phyloP scores from a whole-genome alignment of 1,140 invertebrate species.

The Ceratitis capitata region DNA sequence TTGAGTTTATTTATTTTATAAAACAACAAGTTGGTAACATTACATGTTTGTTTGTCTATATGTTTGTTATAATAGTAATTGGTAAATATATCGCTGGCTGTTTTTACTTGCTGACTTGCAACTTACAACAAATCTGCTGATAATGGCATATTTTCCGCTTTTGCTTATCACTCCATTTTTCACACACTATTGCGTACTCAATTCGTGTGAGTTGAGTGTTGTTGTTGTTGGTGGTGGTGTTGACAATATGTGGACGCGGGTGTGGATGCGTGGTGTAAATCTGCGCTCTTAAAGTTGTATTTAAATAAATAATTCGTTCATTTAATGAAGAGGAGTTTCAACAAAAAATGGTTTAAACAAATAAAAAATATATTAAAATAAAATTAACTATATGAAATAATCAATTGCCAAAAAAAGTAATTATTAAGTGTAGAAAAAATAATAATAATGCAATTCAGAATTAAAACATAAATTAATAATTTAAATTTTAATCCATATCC shows the following conservation, averaged over 20 bases:
- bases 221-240: background rate
- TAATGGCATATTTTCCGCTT: background rate
- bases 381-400: too few relatives aligned
- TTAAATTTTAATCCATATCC: too few relatives aligned
- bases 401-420: too few relatives aligned
- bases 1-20: constrained; percentile 19
- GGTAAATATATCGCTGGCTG: background rate
- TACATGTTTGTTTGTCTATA: background rate
- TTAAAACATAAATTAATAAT: too few relatives aligned
- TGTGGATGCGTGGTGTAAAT: too few relatives aligned
- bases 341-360: too few relatives aligned
- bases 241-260: background rate
- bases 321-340: too few relatives aligned
- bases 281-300: too few relatives aligned
- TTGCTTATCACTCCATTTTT: background rate
- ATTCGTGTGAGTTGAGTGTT: background rate
- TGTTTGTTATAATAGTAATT: background rate
- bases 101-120: background rate
- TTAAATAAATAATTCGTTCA: too few relatives aligned
- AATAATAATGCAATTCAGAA: too few relatives aligned
- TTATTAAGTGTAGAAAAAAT: too few relatives aligned
- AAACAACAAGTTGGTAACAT: background rate
- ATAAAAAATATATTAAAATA: too few relatives aligned
- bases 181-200: constrained; percentile 15
- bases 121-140: background rate